phyloP scores from a whole-genome alignment of 2,888 invertebrate genomes.

The Nymphalis polychloros region DNA sequence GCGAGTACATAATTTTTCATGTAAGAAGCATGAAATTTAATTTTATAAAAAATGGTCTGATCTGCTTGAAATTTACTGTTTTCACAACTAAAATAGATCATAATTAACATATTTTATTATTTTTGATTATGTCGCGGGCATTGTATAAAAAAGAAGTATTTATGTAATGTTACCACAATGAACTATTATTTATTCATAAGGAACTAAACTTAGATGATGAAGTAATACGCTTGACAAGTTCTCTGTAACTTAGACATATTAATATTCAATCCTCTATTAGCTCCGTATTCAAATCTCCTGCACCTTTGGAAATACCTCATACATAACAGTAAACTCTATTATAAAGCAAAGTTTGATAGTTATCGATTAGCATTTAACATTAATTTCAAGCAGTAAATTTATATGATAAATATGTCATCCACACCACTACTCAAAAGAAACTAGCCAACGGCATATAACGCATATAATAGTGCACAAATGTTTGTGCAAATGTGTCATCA shows the following conservation, averaged over 20 bases:
- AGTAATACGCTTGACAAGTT: constrained; percentile 3
- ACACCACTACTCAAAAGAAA: too few relatives aligned
- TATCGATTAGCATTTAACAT: not conserved
- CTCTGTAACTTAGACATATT: constrained; percentile 3
- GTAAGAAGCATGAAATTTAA: too few relatives aligned
- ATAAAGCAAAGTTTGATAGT: not conserved
- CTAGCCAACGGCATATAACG: too few relatives aligned
- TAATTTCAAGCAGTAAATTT: not conserved
- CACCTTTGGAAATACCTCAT: not conserved
- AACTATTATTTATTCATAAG: not conserved
- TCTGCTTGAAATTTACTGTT: too few relatives aligned
- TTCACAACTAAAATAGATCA: too few relatives aligned
- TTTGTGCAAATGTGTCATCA: too few relatives aligned
- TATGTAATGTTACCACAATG: not conserved
- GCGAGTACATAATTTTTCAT: too few relatives aligned
- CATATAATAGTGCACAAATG: too few relatives aligned
- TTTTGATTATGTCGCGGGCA: too few relatives aligned
- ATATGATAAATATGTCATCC: too few relatives aligned
- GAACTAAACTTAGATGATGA: not conserved
- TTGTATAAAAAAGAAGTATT: not conserved
- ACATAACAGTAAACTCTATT: not conserved
- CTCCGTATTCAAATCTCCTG: constrained; percentile 2
- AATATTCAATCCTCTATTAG: constrained; percentile 11
- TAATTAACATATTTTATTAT: too few relatives aligned
- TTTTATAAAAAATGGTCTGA: too few relatives aligned